These are phyloP conservation scores for Hirundo rustica DNA, from an alignment of 2,797 vertebrate species.

Conservation along the genomic window DNA sequence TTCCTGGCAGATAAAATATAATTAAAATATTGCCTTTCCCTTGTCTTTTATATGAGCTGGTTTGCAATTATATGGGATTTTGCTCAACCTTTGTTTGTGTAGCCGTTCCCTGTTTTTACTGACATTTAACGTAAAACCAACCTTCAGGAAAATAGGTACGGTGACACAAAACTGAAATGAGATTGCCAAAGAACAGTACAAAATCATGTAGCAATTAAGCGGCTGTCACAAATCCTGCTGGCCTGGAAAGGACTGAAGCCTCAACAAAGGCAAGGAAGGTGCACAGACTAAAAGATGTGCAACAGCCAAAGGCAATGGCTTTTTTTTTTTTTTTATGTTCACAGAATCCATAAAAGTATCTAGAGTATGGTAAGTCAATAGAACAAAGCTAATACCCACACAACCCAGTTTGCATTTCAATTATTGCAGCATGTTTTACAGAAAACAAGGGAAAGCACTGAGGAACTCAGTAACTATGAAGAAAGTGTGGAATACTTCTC, in stretches of 20 bases:
- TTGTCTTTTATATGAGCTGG: slow-evolving; percentile 3
- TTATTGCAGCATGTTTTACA: not conserved
- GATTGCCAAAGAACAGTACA: slow-evolving; percentile 61
- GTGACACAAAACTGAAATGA: slow-evolving; percentile 63
- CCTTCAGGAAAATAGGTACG: slow-evolving; percentile 38
- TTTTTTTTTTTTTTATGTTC: not conserved
- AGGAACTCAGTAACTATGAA: not conserved
- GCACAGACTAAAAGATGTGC: not conserved
- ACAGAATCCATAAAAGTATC: not conserved
- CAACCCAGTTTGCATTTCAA: not conserved
- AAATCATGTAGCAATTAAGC: slow-evolving; percentile 75
- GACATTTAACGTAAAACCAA: slow-evolving; percentile 72
- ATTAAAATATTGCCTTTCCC: slow-evolving; percentile 23
- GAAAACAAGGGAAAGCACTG: not conserved
- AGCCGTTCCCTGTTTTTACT: slow-evolving; percentile 65
- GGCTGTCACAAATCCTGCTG: slow-evolving; percentile 67
- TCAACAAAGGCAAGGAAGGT: not conserved
- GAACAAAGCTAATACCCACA: not conserved
- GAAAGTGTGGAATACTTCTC: not conserved
- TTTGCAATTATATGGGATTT: slow-evolving; percentile 48
- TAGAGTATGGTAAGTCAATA: not conserved
- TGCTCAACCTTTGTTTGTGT: slow-evolving; percentile 29
- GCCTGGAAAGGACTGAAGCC: not conserved
- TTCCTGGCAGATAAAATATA: slow-evolving; percentile 21
- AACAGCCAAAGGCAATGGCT: not conserved